Evolutionary conservation across 2,797 vertebrate genomes (phyloP), one percentile per base, ranked within the genome.

Genomic region (Poliocrania exsul): DNA sequence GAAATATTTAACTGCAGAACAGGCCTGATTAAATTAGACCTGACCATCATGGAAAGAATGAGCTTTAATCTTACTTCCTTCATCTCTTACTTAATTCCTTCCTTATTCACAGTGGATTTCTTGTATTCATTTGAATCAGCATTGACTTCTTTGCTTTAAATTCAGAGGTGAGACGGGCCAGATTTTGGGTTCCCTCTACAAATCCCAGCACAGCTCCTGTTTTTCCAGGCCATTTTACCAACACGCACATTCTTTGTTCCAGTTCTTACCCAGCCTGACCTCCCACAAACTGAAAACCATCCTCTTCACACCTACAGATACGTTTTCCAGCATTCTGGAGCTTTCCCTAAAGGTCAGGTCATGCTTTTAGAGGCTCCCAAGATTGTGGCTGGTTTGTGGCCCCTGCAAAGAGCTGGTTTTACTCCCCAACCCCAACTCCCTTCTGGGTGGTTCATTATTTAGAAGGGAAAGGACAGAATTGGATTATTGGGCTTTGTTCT

Each of bases 11-110:
- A 57, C 14, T 62, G 80, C 58, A 93, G 78, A 84, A 71, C 0
- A 56, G 77, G 61, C 42, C 81, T 6, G 20, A 82, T 77, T 79
- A 54, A 38, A 74, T 80, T 28, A 28, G 56, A 69, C 53, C 57
- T 50, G 79, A 66, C 31, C 26, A 0, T 37, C 86, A 65, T 50
- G 88, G 93, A 96, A 96, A 95, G 77, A 96, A 90, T 69, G 80
- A 90, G 92, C 61, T 86, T 92, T 96, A 91, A 92, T 90, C 94
- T 94, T 46, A 88, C 61, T 96, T 95, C 93, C 80, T 93, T 93
- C 46, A 82, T 77, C 57, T 80, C 67, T 71, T 84, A 66, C 40
- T 88, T 72, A 88, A 92, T 86, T 90, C 81, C 72, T 86, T 90
- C 81, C 80, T 66, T 91, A 65, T 81, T 91, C 82, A 71, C 53